Evolutionary conservation across 2,797 vertebrate genomes (phyloP).

Genomic region (Champsocephalus esox): DNA sequence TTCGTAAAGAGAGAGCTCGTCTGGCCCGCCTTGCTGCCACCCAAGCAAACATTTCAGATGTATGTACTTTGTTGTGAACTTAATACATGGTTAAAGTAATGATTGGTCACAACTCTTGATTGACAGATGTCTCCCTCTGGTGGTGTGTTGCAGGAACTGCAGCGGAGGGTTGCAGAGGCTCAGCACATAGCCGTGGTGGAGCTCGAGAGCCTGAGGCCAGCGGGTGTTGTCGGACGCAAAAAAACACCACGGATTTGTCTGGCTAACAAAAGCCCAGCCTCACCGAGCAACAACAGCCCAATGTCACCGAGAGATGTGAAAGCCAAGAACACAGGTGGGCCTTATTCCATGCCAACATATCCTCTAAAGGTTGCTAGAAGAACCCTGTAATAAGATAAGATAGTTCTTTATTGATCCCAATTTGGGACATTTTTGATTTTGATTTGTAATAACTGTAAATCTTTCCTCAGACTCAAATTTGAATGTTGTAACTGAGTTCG

Average conservation of each 20-base stretch:
- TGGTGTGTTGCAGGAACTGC: constrained; percentile 84
- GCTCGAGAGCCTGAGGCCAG: constrained; percentile 58
- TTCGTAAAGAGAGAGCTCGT: constrained; percentile 88
- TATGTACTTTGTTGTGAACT: background rate
- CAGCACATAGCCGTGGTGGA: constrained; percentile 72
- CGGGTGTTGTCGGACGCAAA: constrained; percentile 71
- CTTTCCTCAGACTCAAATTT: constrained; percentile 78
- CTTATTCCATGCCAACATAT: background rate
- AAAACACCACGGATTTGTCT: constrained; percentile 74
- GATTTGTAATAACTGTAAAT: background rate
- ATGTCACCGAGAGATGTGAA: constrained; percentile 76
- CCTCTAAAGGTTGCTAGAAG: background rate
- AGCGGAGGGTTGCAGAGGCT: constrained; percentile 77
- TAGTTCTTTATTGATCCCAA: too few species aligned
- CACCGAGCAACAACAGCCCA: constrained; percentile 55
- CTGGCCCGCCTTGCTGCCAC: constrained; percentile 84
- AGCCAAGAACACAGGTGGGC: constrained; percentile 84
- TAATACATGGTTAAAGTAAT: background rate
- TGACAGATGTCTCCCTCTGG: constrained; percentile 34
- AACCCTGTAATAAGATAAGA: too few species aligned
- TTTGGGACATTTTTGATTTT: too few species aligned
- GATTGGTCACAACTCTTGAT: background rate
- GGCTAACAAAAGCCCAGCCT: constrained; percentile 35
- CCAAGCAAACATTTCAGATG: constrained; percentile 75
- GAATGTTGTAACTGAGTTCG: constrained; percentile 60